phyloP scores from a whole-genome alignment of 2,888 invertebrate species.

The Lasioglossum leucozonium region DNA sequence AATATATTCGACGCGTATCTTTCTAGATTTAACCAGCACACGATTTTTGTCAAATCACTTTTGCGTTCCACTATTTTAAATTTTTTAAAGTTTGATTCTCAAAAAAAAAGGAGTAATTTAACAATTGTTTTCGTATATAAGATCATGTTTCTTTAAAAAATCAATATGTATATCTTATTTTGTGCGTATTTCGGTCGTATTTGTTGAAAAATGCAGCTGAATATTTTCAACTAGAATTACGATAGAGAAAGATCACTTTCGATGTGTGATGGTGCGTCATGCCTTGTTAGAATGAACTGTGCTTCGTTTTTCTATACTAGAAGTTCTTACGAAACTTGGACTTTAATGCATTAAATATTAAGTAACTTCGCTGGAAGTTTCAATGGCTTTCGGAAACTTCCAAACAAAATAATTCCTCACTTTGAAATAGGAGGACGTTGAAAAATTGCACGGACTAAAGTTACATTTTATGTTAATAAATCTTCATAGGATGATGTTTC shows the following conservation, averaged over 20 bases:
- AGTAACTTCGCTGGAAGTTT: constrained; percentile 1
- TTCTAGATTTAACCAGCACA: neutral
- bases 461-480: constrained; percentile 1
- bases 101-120: too few species aligned
- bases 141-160: neutral
- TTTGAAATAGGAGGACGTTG: constrained; percentile 1
- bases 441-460: neutral
- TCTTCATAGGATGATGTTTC: neutral
- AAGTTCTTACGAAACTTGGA: neutral
- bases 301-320: neutral
- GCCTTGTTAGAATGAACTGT: neutral
- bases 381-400: constrained; percentile 7
- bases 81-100: too few species aligned
- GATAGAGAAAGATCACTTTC: neutral
- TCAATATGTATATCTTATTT: neutral
- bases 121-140: too few species aligned
- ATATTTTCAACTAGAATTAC: neutral
- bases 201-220: neutral
- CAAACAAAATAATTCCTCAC: constrained; percentile 8
- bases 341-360: constrained; percentile 11
- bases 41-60: too few species aligned
- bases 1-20: neutral
- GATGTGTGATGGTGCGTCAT: neutral
- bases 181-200: neutral
- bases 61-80: too few species aligned